Percentiles rank a stretch among this genome's conserved stretches.
These are phyloP conservation scores for Incurvaria masculella DNA, from an alignment of 2,888 invertebrate genomes.

Conservation along the genomic window DNA sequence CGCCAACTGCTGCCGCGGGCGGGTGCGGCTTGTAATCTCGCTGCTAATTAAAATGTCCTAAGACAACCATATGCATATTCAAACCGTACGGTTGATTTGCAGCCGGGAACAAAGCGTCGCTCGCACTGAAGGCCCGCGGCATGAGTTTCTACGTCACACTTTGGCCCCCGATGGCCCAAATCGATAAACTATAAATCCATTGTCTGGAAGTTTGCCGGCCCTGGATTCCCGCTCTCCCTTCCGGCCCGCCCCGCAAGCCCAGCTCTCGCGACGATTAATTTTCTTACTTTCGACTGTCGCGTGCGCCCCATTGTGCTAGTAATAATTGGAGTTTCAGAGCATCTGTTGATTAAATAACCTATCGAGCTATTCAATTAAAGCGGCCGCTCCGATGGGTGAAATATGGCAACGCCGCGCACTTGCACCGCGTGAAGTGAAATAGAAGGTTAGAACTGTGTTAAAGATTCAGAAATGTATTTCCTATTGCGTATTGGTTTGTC, in stretches of 20 bases:
- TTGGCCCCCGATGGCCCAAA: slow-evolving; percentile 26
- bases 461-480: too few relatives aligned
- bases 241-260: slow-evolving; percentile 22
- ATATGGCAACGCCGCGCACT: background rate
- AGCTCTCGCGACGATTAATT: slow-evolving; percentile 55
- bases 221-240: slow-evolving; percentile 10
- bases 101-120: background rate
- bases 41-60: background rate
- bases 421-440: background rate
- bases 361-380: background rate
- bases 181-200: slow-evolving; percentile 57
- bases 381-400: background rate
- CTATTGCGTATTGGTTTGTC: too few relatives aligned
- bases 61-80: background rate
- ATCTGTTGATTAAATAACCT: slow-evolving; percentile 23
- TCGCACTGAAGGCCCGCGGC: background rate
- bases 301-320: slow-evolving; percentile 55
- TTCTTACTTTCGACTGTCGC: slow-evolving; percentile 58
- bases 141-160: slow-evolving; percentile 1
- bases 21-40: background rate
- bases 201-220: slow-evolving; percentile 41
- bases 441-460: too few relatives aligned
- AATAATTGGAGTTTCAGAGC: slow-evolving; percentile 54
- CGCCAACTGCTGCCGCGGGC: background rate
- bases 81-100: background rate